Conservation (phyloP, 2,113 vertebrate species). For the Otolemur garnettii region DNA sequence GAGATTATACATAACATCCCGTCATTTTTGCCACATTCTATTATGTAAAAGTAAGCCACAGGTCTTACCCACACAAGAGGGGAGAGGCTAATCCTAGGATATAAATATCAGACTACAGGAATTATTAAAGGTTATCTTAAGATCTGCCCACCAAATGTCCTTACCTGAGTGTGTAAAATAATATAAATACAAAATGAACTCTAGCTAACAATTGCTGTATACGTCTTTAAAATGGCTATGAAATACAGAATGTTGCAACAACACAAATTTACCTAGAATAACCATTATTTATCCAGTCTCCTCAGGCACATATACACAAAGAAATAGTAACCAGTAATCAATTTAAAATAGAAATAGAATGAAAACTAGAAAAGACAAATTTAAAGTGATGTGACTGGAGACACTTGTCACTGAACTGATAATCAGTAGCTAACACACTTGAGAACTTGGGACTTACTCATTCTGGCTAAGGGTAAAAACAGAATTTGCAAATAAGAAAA, state of each 20-base stretch:
- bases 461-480: not conserved
- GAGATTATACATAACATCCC: not conserved
- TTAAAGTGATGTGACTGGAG: not conserved
- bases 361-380: not conserved
- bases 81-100: not conserved
- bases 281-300: not conserved
- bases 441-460: not conserved
- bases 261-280: not conserved
- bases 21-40: not conserved
- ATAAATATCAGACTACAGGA: not conserved
- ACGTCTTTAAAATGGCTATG: not conserved
- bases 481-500: not conserved
- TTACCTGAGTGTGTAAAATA: not conserved
- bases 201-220: not conserved
- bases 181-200: not conserved
- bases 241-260: not conserved
- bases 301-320: not conserved
- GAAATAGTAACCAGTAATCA: not conserved
- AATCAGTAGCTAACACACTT: not conserved
- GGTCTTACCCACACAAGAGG: not conserved
- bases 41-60: not conserved
- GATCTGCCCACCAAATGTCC: not conserved
- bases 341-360: slow-evolving; percentile 16
- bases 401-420: not conserved
- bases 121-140: not conserved